Evolutionary conservation across 30 jellyfish, hydroid and myxozoan species (phyloP).

Genomic region (Turritopsis rubra): DNA sequence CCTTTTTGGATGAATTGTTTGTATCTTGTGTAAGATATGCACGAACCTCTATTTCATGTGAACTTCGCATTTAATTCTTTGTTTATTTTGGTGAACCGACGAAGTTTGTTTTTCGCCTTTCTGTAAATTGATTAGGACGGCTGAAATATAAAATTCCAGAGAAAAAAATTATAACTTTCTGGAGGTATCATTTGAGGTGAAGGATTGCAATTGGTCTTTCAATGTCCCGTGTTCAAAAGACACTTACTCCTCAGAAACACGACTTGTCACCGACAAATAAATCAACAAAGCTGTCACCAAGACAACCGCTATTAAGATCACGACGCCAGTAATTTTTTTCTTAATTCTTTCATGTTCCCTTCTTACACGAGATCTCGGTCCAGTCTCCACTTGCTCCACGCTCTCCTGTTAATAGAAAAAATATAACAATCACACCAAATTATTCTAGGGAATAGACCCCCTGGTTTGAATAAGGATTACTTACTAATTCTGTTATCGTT

Average conservation of each 20-base stretch:
- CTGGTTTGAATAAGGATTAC: not conserved
- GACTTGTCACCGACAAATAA: not conserved
- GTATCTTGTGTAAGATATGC: too few species aligned
- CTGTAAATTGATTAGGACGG: not conserved
- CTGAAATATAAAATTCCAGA: not conserved
- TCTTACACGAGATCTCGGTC: not conserved
- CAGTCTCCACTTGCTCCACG: not conserved
- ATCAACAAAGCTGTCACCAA: not conserved
- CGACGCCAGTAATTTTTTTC: not conserved
- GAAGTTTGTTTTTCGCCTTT: not conserved
- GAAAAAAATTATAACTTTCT: not conserved
- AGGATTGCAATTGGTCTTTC: not conserved
- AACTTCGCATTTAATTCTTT: too few species aligned
- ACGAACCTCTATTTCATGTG: too few species aligned
- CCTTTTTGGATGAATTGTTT: too few species aligned
- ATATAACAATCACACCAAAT: not conserved
- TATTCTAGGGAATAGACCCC: not conserved
- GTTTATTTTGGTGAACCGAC: not conserved
- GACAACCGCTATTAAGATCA: not conserved
- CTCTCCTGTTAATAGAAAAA: not conserved
- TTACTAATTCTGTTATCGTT: not conserved
- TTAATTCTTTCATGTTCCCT: not conserved
- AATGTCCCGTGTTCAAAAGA: not conserved
- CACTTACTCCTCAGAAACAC: conserved; percentile 5
- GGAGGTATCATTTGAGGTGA: too few species aligned